Base-by-base conservation (phyloP, 2,888 invertebrate genomes). In the Anticlea derivata region DNA sequence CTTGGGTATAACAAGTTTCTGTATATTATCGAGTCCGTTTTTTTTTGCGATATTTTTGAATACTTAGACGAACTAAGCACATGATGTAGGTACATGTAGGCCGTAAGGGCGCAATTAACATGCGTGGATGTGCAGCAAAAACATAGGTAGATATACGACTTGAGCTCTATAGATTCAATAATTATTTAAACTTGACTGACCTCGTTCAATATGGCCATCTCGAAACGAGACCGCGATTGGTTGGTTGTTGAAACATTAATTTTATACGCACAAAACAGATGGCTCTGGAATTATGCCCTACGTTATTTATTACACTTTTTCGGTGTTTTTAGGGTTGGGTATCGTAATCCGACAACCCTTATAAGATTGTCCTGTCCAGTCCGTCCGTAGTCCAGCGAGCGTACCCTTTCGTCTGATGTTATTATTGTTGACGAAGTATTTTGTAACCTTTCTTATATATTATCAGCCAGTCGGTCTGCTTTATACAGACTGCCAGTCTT, bases 161-260 rank as follows among this genome's bases (percentile, higher is more conserved):
- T 26, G 27, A 40, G 33, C 8, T 27, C 22, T 27, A 27, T 33
- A 24, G 26, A 33, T 39, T 27, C 13, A 39, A 46, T 8, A 31
- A 13, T 31, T 8, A 38, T 40, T 29, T 47, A 27, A 39, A 20
- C 24, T 38, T 17, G 38, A 39, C 22, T 41, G 41, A 38, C 46
- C 51, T 44, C 43, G 24, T 52, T 47, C n/a, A 23, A 50, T 31
- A 30, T 23, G 24, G 26, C 10, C 41, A 37, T 52, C 38, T 52
- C 30, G 22, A 38, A 34, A 29, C 27, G 35, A 47, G 47, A 31
- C 47, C 23, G 27, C 27, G 40, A 52, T 43, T 39, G 47, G 35
- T 47, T 41, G 46, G 46, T 31, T 33, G 22, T 47, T 43, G 47
- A 47, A 52, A 52, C 43, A 52, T 52, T 52, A 34, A 43, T 43